Conservation (phyloP, 2,113 vertebrate genomes). For the Aramus guarauna region DNA sequence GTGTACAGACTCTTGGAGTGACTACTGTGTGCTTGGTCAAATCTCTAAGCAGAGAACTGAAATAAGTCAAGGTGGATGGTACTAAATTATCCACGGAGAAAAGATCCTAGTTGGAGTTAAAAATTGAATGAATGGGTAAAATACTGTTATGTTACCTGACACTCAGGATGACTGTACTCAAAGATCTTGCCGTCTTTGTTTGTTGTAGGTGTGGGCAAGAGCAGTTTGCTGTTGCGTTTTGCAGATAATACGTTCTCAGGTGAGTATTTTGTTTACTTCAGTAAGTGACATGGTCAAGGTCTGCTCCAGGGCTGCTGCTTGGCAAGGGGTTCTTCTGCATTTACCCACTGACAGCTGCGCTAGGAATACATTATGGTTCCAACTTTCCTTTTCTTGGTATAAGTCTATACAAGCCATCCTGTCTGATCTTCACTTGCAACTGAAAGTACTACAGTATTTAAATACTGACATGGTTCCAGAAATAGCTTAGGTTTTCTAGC, state of each 20-base stretch:
- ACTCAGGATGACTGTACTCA: neutral
- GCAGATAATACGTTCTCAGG: constrained; percentile 99
- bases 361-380: neutral
- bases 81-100: neutral
- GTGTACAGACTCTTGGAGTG: neutral
- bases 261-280: constrained; percentile 63
- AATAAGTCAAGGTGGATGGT: neutral
- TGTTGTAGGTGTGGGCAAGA: constrained; percentile 93
- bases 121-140: neutral
- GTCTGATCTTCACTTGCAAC: neutral
- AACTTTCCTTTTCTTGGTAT: neutral
- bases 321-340: neutral
- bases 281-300: neutral
- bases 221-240: constrained; percentile 95
- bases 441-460: neutral
- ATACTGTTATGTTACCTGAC: neutral
- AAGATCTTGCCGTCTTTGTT: constrained; percentile 25
- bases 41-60: neutral
- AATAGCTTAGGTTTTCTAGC: neutral
- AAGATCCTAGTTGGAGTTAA: neutral
- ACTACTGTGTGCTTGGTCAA: neutral
- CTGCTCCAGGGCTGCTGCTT: neutral
- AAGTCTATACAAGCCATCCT: neutral
- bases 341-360: neutral
- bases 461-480: neutral